A percentile compares a stretch with the other conserved stretches of the same genome.
These are phyloP conservation scores for Neogale vison DNA, from an alignment of 2,113 vertebrate genomes.

Conservation along the genomic window DNA sequence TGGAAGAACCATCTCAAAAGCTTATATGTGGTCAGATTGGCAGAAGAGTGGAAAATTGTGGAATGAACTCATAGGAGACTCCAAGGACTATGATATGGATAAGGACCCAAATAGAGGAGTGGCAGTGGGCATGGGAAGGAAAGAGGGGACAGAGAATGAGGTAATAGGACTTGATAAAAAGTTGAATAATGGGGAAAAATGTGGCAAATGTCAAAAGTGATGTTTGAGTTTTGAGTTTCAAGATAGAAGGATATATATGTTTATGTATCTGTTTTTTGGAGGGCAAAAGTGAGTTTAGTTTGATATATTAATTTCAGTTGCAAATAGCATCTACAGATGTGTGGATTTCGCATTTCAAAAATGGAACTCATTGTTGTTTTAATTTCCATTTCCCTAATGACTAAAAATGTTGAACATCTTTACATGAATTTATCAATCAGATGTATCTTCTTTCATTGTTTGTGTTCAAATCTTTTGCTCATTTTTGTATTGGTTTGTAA, in stretches of 20 bases:
- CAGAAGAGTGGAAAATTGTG: neutral
- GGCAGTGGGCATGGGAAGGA: no score
- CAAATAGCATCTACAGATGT: neutral
- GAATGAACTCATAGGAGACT: neutral
- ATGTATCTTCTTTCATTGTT: neutral
- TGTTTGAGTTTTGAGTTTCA: neutral
- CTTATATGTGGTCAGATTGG: neutral
- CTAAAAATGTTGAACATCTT: constrained; percentile 21
- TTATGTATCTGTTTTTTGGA: neutral
- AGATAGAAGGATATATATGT: neutral
- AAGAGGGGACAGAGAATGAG: neutral
- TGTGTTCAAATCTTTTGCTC: neutral
- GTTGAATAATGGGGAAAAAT: neutral
- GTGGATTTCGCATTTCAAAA: neutral
- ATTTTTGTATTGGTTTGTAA: neutral
- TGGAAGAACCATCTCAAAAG: neutral
- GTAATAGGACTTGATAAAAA: neutral
- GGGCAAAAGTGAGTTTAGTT: neutral
- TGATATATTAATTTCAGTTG: neutral
- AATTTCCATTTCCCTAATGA: constrained; percentile 12
- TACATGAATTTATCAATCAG: neutral
- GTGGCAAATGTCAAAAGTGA: neutral
- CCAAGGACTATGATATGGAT: neutral
- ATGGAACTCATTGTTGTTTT: neutral
- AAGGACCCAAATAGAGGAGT: neutral